Conservation (phyloP, 2,113 vertebrate species). For the Axis porcinus region DNA sequence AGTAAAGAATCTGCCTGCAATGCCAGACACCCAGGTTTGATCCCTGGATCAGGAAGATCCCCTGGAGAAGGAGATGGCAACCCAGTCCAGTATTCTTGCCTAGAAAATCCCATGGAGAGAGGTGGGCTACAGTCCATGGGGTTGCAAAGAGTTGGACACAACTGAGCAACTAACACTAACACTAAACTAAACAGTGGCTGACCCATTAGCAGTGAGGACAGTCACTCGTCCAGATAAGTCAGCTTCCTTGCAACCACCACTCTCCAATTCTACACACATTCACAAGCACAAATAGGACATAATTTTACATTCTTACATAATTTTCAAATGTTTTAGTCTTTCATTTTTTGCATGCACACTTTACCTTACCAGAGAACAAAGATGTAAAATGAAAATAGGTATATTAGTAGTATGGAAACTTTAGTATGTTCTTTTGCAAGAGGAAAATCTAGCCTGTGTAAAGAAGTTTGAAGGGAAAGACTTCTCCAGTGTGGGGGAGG, state of each 20-base stretch:
- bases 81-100: neutral
- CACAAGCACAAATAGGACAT: neutral
- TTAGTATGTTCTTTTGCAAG: neutral
- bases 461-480: neutral
- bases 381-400: neutral
- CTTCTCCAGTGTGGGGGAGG: neutral
- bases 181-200: neutral
- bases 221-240: neutral
- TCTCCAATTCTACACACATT: neutral
- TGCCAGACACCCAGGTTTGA: neutral
- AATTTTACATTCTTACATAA: neutral
- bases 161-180: neutral
- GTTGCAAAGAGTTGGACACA: neutral
- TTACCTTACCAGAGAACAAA: neutral
- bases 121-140: neutral
- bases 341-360: neutral
- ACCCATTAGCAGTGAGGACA: neutral
- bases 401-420: neutral
- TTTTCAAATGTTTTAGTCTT: neutral
- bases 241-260: neutral
- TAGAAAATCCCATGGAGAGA: neutral
- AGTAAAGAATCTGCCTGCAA: neutral
- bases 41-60: neutral
- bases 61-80: neutral
- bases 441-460: neutral